Percentiles rank a stretch among this genome's conserved stretches.
These are phyloP conservation scores for Hestina assimilis DNA, from an alignment of 1,140 invertebrate species.

Conservation along the genomic window DNA sequence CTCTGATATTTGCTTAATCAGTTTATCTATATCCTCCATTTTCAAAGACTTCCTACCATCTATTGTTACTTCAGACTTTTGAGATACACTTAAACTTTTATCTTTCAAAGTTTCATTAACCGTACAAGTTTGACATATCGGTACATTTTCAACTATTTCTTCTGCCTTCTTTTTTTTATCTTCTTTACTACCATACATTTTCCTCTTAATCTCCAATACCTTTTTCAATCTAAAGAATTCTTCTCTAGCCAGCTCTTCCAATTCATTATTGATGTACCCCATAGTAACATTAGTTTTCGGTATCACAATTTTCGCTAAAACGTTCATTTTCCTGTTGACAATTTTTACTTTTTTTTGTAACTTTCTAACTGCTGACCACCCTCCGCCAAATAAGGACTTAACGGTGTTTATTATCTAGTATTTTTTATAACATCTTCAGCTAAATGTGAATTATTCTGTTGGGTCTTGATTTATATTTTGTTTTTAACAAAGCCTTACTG, in stretches of 20 bases:
- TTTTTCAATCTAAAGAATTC: conserved; percentile 91
- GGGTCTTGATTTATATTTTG: background rate
- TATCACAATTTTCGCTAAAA: conserved; percentile 90
- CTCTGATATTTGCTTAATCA: conserved; percentile 36
- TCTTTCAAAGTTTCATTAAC: background rate
- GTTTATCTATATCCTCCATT: conserved; percentile 26
- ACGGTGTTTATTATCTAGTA: conserved; percentile 5
- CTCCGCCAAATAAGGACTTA: conserved; percentile 46
- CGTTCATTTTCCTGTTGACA: conserved; percentile 85
- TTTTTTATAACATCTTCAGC: background rate
- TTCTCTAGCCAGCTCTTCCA: conserved; percentile 91
- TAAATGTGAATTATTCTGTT: conserved; percentile 3
- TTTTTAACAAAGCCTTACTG: conserved; percentile 19
- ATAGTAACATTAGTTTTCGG: conserved; percentile 86
- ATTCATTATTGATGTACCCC: conserved; percentile 86
- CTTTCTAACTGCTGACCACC: conserved; percentile 31
- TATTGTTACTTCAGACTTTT: background rate
- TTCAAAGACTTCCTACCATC: background rate
- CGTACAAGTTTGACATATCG: background rate
- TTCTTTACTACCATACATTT: conserved; percentile 24
- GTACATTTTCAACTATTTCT: background rate
- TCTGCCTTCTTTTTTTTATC: conserved; percentile 18
- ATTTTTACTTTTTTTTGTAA: conserved; percentile 25
- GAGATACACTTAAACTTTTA: background rate
- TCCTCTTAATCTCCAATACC: conserved; percentile 82